Conservation (phyloP, 2,888 invertebrate species). For the Sphecodes monilicornis region DNA sequence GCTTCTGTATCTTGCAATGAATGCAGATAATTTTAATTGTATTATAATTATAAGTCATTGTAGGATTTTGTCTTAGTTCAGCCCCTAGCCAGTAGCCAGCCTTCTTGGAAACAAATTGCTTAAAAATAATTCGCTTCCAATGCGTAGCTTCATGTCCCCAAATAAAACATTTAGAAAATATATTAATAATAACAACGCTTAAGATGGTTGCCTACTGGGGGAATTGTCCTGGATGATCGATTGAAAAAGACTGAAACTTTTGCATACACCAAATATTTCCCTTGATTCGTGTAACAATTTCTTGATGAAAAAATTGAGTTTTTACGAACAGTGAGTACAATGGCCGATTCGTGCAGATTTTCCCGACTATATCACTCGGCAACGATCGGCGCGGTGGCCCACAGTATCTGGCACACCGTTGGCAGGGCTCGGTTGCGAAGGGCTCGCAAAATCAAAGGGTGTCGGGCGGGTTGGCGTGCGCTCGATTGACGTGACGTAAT, state of each 20-base stretch:
- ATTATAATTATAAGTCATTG: too few species aligned
- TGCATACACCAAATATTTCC: background rate
- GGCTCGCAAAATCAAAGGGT: slow-evolving; percentile 52
- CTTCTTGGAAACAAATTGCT: too few species aligned
- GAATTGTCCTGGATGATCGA: too few species aligned
- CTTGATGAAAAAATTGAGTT: background rate
- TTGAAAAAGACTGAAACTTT: background rate
- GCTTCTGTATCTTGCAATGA: too few species aligned
- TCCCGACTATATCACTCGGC: slow-evolving; percentile 1
- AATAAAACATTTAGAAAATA: too few species aligned
- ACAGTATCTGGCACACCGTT: background rate
- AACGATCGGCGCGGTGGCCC: background rate
- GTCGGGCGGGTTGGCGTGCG: slow-evolving; percentile 18
- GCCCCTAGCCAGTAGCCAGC: too few species aligned
- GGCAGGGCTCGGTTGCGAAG: slow-evolving; percentile 18
- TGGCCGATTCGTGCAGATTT: slow-evolving; percentile 18
- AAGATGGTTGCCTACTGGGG: too few species aligned
- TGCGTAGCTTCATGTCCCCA: too few species aligned
- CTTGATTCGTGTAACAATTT: background rate
- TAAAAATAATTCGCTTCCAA: too few species aligned
- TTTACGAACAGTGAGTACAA: background rate
- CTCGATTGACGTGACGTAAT: slow-evolving; percentile 68
- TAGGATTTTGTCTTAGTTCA: too few species aligned
- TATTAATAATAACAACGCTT: too few species aligned
- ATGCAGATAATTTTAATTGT: too few species aligned